These are phyloP conservation scores for Bursaphelenchus mucronatus DNA, from an alignment of 1,140 invertebrate genomes.

Conservation along the genomic window DNA sequence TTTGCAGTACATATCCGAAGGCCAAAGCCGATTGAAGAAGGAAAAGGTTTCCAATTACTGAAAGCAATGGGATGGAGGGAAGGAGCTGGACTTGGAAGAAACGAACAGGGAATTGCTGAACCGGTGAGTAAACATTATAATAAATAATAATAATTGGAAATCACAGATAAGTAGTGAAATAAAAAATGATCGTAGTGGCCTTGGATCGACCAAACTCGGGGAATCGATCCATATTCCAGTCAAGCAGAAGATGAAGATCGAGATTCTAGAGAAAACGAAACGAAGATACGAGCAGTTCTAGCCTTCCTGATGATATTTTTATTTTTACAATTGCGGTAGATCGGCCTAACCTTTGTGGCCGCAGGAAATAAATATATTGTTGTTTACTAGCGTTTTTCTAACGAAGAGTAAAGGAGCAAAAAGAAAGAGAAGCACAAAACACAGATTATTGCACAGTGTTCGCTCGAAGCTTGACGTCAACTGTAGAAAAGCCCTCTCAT, in stretches of 20 bases:
- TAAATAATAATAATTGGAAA: not conserved
- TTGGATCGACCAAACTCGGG: not conserved
- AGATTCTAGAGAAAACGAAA: not conserved
- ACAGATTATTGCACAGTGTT: too few relatives aligned
- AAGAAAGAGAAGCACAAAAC: too few relatives aligned
- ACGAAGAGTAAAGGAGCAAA: too few relatives aligned
- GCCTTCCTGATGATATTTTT: too few relatives aligned
- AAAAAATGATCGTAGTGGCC: constrained; percentile 11
- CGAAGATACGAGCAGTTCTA: not conserved
- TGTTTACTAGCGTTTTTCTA: too few relatives aligned
- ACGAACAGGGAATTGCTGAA: constrained; percentile 73
- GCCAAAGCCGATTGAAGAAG: not conserved
- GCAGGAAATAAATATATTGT: too few relatives aligned
- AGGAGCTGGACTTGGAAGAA: constrained; percentile 83
- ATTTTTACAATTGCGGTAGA: too few relatives aligned
- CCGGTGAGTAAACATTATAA: constrained; percentile 19
- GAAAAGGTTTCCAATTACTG: constrained; percentile 79
- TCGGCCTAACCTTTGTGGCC: too few relatives aligned
- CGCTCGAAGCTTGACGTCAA: too few relatives aligned
- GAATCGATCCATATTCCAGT: not conserved
- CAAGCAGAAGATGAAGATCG: constrained; percentile 1
- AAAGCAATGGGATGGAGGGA: constrained; percentile 98
- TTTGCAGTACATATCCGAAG: constrained; percentile 2
- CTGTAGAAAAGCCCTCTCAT: too few relatives aligned
- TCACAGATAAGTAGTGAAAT: not conserved